Percentiles rank a stretch among this genome's conserved stretches.
phyloP scores from a whole-genome alignment of 2,797 vertebrate genomes.

The Poecilia gillii region DNA sequence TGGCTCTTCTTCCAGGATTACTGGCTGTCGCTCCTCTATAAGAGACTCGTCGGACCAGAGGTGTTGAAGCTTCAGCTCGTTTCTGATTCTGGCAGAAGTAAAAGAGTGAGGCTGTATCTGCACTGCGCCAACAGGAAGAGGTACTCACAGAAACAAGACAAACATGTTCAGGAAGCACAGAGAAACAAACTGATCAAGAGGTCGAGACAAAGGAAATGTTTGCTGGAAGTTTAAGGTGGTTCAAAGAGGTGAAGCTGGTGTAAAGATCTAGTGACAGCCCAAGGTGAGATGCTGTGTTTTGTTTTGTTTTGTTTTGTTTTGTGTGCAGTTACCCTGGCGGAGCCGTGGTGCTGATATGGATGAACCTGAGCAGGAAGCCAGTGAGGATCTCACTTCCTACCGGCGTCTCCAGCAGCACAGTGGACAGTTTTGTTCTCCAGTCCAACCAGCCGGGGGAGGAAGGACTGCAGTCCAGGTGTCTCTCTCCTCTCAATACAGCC shows the following conservation, averaged over 20 bases:
- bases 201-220: background rate
- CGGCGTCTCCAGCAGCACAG: conserved; percentile 68
- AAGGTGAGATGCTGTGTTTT: background rate
- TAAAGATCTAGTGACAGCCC: background rate
- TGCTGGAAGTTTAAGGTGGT: background rate
- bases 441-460: conserved; percentile 76
- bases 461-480: conserved; percentile 88
- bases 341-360: conserved; percentile 85
- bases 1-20: conserved; percentile 84
- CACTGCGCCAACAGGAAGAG: conserved; percentile 88
- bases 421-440: conserved; percentile 88
- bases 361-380: conserved; percentile 86
- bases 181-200: background rate
- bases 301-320: background rate
- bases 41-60: conserved; percentile 88
- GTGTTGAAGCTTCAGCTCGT: conserved; percentile 77
- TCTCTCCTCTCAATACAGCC: conserved; percentile 8
- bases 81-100: conserved; percentile 9
- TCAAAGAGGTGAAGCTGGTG: background rate
- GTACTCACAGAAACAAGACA: conserved; percentile 64
- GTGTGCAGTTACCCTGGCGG: conserved; percentile 83
- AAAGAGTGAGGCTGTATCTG: conserved; percentile 86
- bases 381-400: conserved; percentile 76
- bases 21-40: conserved; percentile 93
- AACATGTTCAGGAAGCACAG: background rate